Evolutionary conservation across 2,888 invertebrate species (phyloP), one percentile per base, ranked within the genome.

Genomic region (Eupithecia inturbata): DNA sequence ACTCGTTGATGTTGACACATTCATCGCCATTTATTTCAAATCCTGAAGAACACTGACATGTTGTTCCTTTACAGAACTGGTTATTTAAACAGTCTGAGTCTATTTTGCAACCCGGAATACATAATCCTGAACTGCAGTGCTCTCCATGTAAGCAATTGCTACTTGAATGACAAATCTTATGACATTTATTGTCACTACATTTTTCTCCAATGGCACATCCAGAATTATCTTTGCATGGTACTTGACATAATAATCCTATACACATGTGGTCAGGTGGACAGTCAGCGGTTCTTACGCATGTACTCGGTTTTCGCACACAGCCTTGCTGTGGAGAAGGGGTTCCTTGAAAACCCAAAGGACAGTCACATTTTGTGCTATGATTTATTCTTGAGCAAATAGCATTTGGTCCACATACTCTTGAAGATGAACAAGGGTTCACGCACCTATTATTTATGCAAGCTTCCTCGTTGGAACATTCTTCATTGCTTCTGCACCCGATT

Each of bases 101-200:
- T 0, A 96, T 95, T 76, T 96, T 96, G 86, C 98, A 98, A 9
- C 98, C 98, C 3, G 96, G 95, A 84, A 97, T 96, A 84, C 98
- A 98, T 62, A 96, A 95, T 70, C 98, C 98, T 77, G 96, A 96
- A 79, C 96, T 96, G 82, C 98, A 98, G 74, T 98, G 96, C 93
- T 98, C 98, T 68, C 98, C 98, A 3, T 97, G 97, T 82, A 98
- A 94, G 84, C 98, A 98, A 85, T 98, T 98, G 84, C 97, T 97
- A 87, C 98, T 98, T 14, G 97, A 96, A 85, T 98, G 98, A 87
- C 98, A 98, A 49, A 98, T 96, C 93, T 98, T 98, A 28, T 96
- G 95, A 84, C 98, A 98, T 78, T 96, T 95, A 79, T 95, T 96
- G 81, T 97, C 96, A 75, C 95, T 95, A 84, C 98, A 98, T 76